phyloP scores from a whole-genome alignment of 2,113 vertebrate genomes.

The Sinosuthora webbiana region DNA sequence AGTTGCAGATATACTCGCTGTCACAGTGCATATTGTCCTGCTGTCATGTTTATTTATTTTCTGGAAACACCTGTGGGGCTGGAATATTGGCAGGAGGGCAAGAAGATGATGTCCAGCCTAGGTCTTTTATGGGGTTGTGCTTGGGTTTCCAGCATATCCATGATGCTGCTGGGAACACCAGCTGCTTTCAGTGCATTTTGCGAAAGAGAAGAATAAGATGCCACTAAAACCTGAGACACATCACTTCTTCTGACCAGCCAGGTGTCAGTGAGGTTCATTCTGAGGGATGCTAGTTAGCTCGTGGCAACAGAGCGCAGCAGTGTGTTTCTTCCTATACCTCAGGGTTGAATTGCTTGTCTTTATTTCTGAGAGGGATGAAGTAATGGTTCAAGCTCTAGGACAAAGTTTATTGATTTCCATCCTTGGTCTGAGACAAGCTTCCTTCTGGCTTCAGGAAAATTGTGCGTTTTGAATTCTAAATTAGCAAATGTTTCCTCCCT shows the following conservation, averaged over 20 bases:
- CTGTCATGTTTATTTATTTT: not conserved
- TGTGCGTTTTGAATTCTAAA: not conserved
- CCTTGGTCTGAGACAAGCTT: not conserved
- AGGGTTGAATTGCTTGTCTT: not conserved
- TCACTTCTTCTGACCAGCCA: not conserved
- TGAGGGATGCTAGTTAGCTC: not conserved
- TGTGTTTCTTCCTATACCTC: not conserved
- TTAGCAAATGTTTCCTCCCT: not conserved
- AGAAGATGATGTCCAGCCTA: not conserved
- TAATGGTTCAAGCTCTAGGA: not conserved
- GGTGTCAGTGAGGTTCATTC: not conserved
- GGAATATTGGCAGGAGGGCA: not conserved
- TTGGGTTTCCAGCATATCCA: not conserved
- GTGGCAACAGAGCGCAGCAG: fast-evolving
- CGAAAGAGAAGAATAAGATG: not conserved
- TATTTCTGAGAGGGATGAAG: not conserved
- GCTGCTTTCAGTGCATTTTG: not conserved
- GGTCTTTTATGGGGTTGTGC: not conserved
- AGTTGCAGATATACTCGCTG: not conserved
- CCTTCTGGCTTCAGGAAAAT: not conserved
- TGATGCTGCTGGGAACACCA: not conserved
- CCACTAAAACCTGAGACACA: not conserved
- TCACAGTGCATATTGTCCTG: not conserved
- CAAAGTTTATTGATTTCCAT: not conserved
- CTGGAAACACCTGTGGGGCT: not conserved